Base-by-base conservation (phyloP, 2,888 invertebrate species). In the Strigamia crassipes region DNA sequence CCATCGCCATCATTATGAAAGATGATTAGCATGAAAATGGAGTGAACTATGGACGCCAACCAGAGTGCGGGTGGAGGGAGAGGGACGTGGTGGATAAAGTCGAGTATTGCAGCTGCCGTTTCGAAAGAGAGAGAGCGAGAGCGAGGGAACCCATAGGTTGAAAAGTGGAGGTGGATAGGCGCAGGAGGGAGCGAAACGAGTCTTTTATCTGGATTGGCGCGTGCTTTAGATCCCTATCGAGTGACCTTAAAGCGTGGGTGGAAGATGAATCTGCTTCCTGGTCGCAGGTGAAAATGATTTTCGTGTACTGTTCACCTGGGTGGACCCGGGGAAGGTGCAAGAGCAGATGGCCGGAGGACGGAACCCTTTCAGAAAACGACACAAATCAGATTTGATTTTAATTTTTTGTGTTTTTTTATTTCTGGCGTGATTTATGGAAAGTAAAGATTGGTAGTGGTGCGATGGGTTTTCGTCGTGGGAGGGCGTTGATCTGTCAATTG, bases 1-100 rank as follows among this genome's bases (percentile, higher is more conserved):
- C 51, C 51, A 51, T 51, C 6, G 10, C 18, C 18, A 51, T 51
- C 18, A 51, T 51, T 51, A 51, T 12, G 10, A 8, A 0, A 1
- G 51, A 51, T 13, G 51, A 51, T 51, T 51, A 51, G 51, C 51
- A 51, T 51, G 51, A 51, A 51, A 51, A 51, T 51, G n/a, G 51
- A 51, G 51, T 51, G 51, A 15, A 18, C 51, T 51, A 51, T 51
- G 51, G 51, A 51, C 51, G 51, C 51, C 51, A 51, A 6, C 6
- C 6, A 51, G 6, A 6, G 38, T 9, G 38, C 6, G 38, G 0
- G 8, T 10, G 38, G 38, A 6, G 3, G 34, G 34, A 6, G 51
- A 51, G 51, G 51, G 51, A 51, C 10, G 51, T 15, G 15, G 51
- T 13, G 51, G 15, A 4, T 51, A 51, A 18, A 38, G 51, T 51